Base-by-base conservation (phyloP, 2,888 invertebrate genomes). In the Pheosia tremula region DNA sequence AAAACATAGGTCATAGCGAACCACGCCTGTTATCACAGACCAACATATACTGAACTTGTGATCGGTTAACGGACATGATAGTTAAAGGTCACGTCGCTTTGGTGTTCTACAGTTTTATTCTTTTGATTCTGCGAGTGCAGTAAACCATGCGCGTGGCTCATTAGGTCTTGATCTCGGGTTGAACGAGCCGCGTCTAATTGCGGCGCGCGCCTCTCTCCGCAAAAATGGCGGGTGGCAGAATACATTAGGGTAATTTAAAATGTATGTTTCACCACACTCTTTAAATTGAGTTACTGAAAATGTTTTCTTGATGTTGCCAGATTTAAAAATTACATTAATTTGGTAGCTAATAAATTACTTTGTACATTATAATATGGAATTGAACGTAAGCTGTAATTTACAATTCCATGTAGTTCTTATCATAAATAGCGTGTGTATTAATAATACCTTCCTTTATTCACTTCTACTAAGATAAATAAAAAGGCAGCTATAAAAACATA, bases 171-270 rank as follows among this genome's bases (percentile, higher is more conserved):
- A 90, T 89, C 90, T 85, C 84, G 82, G 76, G 83, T 73, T 83
- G 85, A 91, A 91, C 91, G 91, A 90, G 88, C 79, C 90, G 87
- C 71, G 74, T 77, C 87, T 90, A 91, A 91, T 91, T 90, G 90
- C 90, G 88, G 83, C 75, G 76, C 75, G 72, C 78, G 72, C 74
- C 77, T 77, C 69, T 65, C 74, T 72, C 78, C 77, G 78, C 84
- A 86, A 87, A 87, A 87, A 84, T 84, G 82, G 81, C 69, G 80
- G 81, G 71, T 72, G 81, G 77, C 61, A 74, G 78, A 82, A 82
- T 80, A 82, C 82, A 82, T 84, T 78, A 80, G 79, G 78, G 83
- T 82, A 84, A 86, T 87, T 86, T 83, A 72, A 78, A 85, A 87
- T 88, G 87, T 86, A 87, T 85, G 86, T 83, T 86, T 86, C 81